A percentile compares a stretch with the other conserved stretches of the same genome.
Conservation (phyloP, 2,797 vertebrate genomes). For the Xiphorhynchus erythropygius region DNA sequence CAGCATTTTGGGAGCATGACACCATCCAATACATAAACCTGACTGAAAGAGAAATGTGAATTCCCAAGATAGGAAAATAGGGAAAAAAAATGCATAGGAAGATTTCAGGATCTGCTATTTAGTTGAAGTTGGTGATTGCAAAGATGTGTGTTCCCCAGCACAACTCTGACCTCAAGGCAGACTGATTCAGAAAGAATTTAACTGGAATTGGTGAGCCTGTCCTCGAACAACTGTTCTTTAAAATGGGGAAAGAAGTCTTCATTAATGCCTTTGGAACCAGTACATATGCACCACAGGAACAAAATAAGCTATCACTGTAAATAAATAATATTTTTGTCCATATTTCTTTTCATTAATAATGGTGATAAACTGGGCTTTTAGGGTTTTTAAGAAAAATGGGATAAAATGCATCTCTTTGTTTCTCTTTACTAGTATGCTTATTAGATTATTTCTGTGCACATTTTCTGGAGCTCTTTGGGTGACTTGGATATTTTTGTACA, state of each 20-base stretch:
- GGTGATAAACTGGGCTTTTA: not conserved
- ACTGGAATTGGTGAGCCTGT: not conserved
- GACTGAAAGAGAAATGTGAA: not conserved
- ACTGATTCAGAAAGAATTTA: not conserved
- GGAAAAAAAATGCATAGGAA: not conserved
- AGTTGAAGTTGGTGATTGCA: not conserved
- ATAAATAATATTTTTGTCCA: not conserved
- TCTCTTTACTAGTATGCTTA: not conserved
- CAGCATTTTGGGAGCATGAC: not conserved
- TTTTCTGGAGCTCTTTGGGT: not conserved
- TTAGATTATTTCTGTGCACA: not conserved
- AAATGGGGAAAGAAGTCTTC: not conserved
- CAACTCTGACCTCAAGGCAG: not conserved
- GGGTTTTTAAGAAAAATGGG: not conserved
- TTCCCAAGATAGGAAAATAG: not conserved
- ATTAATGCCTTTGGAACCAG: not conserved
- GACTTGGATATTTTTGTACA: not conserved
- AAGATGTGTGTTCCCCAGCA: not conserved
- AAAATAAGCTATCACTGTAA: not conserved
- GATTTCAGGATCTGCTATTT: not conserved
- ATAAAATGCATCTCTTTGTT: not conserved
- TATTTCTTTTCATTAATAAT: not conserved
- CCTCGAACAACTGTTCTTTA: not conserved
- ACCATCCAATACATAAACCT: not conserved
- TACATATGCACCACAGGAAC: not conserved